Evolutionary conservation across 2,888 invertebrate genomes (phyloP), one percentile per base, ranked within the genome.

Genomic region (Amiota mariae): DNA sequence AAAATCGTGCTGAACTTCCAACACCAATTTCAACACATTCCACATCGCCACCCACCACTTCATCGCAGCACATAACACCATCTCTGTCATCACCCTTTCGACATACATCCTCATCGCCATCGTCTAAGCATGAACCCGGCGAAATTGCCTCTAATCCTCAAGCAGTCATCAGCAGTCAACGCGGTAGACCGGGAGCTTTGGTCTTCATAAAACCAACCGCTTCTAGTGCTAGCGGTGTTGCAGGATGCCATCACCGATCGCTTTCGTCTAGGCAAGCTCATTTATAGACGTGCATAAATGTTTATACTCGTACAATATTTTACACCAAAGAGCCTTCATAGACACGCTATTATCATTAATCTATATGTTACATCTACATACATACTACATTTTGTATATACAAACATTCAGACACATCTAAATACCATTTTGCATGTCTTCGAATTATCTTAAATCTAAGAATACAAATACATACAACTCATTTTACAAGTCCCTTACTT

Each of bases 201-300:
- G 73, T 75, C 71, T 75, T 79, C 70, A 71, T 79, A 73, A 81
- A 81, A 74, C 73, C 78, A 72, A 73, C 78, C 67, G 74, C 74
- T 64, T 77, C 79, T 72, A 74, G 75, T 63, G 78, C 75, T 78
- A 78, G 77, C 75, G 80, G 78, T 76, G 80, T 75, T 71, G 78
- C 78, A 66, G 80, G 78, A 77, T 80, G 76, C 73, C 81, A 81
- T 74, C 80, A 81, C 73, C 78, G 79, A 57, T 80, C 82, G 71
- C 78, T 80, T 73, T 81, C 81, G 68, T 80, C 78, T 80, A 82
- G 82, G 82, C 81, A 82, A 82, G 82, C 76, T 70, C 76, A 47
- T 48, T 71, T 70, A 76, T 73, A 74, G 67, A 71, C 57, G 57
- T 51, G 54, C 63, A 61, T 56, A 18, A 61, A 73, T 73, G 70